phyloP scores from a whole-genome alignment of 2,113 vertebrate species.

The Apeltes quadracus region DNA sequence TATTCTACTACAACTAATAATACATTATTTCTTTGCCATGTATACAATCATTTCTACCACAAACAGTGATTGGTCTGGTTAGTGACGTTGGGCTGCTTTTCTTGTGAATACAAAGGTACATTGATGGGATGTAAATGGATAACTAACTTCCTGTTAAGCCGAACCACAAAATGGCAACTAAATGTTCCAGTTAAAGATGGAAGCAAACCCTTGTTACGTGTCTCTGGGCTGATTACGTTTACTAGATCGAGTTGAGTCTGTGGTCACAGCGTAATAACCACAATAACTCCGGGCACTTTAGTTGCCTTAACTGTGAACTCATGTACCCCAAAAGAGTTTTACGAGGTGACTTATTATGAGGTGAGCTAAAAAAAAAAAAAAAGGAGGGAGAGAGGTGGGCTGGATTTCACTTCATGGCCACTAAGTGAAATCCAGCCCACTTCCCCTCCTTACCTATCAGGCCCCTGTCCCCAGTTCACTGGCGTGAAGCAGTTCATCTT shows the following conservation, averaged over 20 bases:
- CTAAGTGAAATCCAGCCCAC: not conserved
- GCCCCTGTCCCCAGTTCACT: conserved; percentile 15
- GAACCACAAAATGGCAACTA: not conserved
- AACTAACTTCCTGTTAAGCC: not conserved
- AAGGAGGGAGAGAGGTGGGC: not conserved
- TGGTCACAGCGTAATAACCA: not conserved
- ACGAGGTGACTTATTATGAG: not conserved
- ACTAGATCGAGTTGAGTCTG: not conserved
- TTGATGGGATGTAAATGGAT: not conserved
- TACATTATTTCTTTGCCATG: not conserved
- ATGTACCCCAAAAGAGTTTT: not conserved
- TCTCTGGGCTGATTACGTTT: not conserved
- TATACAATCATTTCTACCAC: not conserved
- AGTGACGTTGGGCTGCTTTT: too few species aligned
- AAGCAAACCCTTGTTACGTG: not conserved
- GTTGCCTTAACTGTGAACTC: not conserved
- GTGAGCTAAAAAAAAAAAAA: not conserved
- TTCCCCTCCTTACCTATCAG: not conserved
- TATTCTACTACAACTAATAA: not conserved
- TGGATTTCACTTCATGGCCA: not conserved
- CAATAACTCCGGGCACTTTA: not conserved
- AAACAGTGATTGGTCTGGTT: too few species aligned
- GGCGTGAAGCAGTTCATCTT: conserved; percentile 11
- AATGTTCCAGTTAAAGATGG: not conserved
- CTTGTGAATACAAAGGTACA: not conserved